Conservation (phyloP, 1,140 invertebrate species). For the Drosophila willistoni region DNA sequence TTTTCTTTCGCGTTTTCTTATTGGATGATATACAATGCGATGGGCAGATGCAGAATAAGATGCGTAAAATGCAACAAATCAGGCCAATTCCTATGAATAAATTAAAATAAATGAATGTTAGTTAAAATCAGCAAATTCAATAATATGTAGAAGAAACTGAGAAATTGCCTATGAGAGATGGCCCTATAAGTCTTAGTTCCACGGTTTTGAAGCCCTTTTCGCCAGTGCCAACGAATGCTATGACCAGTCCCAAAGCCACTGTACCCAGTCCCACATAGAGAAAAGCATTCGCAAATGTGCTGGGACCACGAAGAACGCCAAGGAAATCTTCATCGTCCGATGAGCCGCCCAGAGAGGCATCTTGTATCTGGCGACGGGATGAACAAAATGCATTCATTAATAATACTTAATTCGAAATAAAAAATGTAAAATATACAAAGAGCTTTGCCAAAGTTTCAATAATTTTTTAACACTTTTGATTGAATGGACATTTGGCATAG, state of each 20-base stretch:
- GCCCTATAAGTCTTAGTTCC: constrained; percentile 92
- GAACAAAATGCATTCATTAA: background rate
- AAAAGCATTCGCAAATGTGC: constrained; percentile 89
- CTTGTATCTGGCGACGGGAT: constrained; percentile 69
- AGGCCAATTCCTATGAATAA: constrained; percentile 83
- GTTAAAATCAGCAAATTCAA: no score
- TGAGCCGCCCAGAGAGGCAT: constrained; percentile 82
- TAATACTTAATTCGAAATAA: background rate
- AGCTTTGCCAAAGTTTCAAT: background rate
- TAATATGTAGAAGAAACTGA: background rate
- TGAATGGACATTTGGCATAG: background rate
- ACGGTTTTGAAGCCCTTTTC: constrained; percentile 95
- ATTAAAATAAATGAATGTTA: constrained; percentile 14
- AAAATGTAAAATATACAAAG: background rate
- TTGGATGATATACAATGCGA: constrained; percentile 84
- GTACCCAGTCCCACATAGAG: constrained; percentile 93
- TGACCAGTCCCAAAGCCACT: constrained; percentile 91
- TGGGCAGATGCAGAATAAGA: constrained; percentile 86
- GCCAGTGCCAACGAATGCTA: constrained; percentile 94
- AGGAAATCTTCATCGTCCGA: constrained; percentile 84
- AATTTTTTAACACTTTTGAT: background rate
- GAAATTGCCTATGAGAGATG: constrained; percentile 86
- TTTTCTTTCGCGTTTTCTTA: constrained; percentile 80
- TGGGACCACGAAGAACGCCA: constrained; percentile 85
- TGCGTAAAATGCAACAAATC: constrained; percentile 86